These are phyloP conservation scores for Lamprologus speciosus DNA, from an alignment of 2,113 vertebrate species.

Conservation along the genomic window DNA sequence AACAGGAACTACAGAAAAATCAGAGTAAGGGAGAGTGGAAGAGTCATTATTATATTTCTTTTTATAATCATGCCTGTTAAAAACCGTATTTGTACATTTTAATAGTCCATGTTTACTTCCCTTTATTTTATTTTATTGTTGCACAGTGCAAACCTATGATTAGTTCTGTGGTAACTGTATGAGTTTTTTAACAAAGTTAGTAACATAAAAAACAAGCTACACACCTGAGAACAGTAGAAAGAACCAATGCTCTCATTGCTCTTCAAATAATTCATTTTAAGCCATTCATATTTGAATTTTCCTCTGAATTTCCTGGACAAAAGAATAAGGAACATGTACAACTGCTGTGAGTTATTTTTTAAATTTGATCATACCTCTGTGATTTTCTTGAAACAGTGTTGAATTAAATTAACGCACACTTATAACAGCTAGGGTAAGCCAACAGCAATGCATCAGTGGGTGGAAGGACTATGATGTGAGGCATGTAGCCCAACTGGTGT, in stretches of 20 bases:
- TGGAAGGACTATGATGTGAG: neutral
- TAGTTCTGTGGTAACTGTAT: neutral
- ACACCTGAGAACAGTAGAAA: neutral
- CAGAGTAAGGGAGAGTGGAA: neutral
- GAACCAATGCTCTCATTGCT: neutral
- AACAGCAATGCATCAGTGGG: neutral
- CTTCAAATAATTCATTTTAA: neutral
- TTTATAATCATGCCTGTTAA: neutral
- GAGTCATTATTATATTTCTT: neutral
- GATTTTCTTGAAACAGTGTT: neutral
- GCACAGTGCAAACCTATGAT: neutral
- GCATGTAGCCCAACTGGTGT: neutral
- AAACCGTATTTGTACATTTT: neutral
- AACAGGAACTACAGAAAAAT: neutral
- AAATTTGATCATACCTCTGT: neutral
- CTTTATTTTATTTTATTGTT: neutral
- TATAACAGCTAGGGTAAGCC: neutral
- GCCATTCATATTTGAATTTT: neutral
- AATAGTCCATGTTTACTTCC: neutral
- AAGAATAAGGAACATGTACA: neutral
- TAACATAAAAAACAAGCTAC: neutral
- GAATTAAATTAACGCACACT: fast-evolving
- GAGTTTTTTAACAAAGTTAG: neutral
- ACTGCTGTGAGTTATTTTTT: neutral
- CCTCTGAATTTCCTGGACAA: neutral